Base-by-base conservation (phyloP, 2,888 invertebrate genomes). In the Aquatica leii region DNA sequence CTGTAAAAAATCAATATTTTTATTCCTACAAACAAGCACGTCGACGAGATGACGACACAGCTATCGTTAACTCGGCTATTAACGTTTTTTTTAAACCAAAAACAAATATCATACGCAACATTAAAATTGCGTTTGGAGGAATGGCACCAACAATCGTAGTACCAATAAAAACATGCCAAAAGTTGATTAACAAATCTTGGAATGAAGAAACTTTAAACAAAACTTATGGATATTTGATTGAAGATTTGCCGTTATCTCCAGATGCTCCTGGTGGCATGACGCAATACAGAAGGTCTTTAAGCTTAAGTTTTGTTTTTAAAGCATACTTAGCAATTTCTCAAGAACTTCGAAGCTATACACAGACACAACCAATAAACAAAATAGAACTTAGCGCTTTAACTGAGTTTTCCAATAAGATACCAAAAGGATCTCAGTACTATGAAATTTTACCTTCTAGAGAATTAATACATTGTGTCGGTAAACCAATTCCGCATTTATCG, bases 21-120 rank as follows among this genome's bases (percentile, higher is more conserved):
- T 87, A 90, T 74, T 92, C 92, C 0, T 95, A 92, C 77, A 98
- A 98, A 80, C 97, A 97, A 85, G 91, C 97, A 0, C 90, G 92
- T 74, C 83, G 98, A 65, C 86, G 93, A 59, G 97, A 98, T 73
- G 97, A 98, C 78, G 98, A 98, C 78, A 97, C 98, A 70, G 94
- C 97, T 1, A 96, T 98, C 71, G 97, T 97, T 0, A 98, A 96
- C 75, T 90, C 92, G 59, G 92, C 92, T 0, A 85, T 96, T 68
- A 90, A 90, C 76, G 87, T 96, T 0, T 81, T 77, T 50, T 88
- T 96, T 65, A 80, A 87, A 72, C 76, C 83, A 2, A 76, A 81
- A 40, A 55, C 53, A 5, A 24, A 57, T 15, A 60, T 53, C 6
- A 67, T 71, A 48, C 79, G 86, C 56, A 82, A 89, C 46, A 85